Percentiles rank a stretch among this genome's conserved stretches.
These are phyloP conservation scores for Oncorhynchus masou DNA, from an alignment of 2,113 vertebrate genomes.

Conservation along the genomic window DNA sequence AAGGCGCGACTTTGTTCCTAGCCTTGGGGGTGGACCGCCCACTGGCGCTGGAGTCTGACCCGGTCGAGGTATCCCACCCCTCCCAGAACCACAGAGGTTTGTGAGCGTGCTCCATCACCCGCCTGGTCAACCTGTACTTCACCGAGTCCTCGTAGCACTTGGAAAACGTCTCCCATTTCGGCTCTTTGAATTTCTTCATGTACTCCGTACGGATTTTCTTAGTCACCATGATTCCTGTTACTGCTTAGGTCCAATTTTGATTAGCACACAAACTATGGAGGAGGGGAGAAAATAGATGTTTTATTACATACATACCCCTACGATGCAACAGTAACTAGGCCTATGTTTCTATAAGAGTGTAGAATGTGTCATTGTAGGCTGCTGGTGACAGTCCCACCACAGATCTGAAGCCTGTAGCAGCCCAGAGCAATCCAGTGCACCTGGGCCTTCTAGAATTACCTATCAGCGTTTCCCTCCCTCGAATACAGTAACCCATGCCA, in stretches of 20 bases:
- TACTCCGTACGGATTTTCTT: constrained; percentile 84
- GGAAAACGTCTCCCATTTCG: constrained; percentile 87
- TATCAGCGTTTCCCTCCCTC: not conserved
- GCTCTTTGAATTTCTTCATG: constrained; percentile 91
- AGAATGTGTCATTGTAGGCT: not conserved
- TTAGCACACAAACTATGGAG: constrained; percentile 1
- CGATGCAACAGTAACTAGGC: not conserved
- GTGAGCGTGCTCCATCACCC: constrained; percentile 89
- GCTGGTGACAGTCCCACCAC: not conserved
- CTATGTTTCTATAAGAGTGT: not conserved
- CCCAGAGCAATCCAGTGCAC: not conserved
- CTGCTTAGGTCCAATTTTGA: not conserved
- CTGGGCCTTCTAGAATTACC: not conserved
- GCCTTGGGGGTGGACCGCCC: constrained; percentile 70
- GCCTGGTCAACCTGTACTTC: constrained; percentile 84
- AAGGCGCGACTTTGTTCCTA: constrained; percentile 46
- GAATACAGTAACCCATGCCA: not conserved
- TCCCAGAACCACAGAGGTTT: constrained; percentile 85
- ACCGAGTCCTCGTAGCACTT: constrained; percentile 89
- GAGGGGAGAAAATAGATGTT: not conserved
- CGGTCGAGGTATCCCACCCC: constrained; percentile 73
- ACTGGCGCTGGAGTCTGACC: constrained; percentile 74
- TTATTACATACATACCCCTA: not conserved
- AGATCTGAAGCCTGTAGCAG: not conserved
- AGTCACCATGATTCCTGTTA: constrained; percentile 55